Conservation (phyloP, 1,140 invertebrate species). For the Drosophila arizonae region DNA sequence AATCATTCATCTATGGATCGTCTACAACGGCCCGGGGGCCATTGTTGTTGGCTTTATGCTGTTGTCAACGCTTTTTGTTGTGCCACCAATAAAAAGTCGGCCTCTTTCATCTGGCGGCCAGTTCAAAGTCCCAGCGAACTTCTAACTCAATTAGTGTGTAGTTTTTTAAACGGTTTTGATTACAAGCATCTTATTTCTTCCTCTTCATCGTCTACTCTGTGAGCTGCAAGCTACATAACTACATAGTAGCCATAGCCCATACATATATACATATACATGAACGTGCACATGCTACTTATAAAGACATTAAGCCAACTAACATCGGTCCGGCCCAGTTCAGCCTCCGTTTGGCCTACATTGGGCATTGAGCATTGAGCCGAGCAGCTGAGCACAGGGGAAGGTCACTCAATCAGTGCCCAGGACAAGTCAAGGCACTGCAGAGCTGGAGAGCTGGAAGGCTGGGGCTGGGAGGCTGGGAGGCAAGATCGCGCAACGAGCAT, state of each 20-base stretch:
- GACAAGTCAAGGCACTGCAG: neutral
- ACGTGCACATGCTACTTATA: conserved; percentile 63
- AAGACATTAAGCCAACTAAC: conserved; percentile 73
- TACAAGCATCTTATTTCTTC: conserved; percentile 67
- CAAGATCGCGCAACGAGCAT: neutral
- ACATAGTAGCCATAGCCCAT: neutral
- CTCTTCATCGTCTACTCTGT: neutral
- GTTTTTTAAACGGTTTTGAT: conserved; percentile 81
- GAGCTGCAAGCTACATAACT: conserved; percentile 10
- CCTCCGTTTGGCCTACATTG: conserved; percentile 44
- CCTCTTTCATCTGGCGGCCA: conserved; percentile 63
- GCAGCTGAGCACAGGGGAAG: conserved; percentile 42
- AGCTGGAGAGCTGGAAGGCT: neutral
- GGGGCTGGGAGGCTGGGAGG: neutral
- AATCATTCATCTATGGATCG: conserved; percentile 50
- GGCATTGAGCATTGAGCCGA: conserved; percentile 32
- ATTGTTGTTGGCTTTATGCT: conserved; percentile 75
- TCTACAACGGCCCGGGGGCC: conserved; percentile 42
- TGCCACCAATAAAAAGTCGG: conserved; percentile 72
- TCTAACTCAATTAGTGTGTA: conserved; percentile 80
- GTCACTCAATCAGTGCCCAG: conserved; percentile 64
- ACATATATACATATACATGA: neutral
- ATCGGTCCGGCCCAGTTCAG: conserved; percentile 21
- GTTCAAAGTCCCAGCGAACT: conserved; percentile 71
- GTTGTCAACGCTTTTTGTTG: conserved; percentile 81